phyloP scores from a whole-genome alignment of 2,113 vertebrate species.

The Dicaeum eximium region DNA sequence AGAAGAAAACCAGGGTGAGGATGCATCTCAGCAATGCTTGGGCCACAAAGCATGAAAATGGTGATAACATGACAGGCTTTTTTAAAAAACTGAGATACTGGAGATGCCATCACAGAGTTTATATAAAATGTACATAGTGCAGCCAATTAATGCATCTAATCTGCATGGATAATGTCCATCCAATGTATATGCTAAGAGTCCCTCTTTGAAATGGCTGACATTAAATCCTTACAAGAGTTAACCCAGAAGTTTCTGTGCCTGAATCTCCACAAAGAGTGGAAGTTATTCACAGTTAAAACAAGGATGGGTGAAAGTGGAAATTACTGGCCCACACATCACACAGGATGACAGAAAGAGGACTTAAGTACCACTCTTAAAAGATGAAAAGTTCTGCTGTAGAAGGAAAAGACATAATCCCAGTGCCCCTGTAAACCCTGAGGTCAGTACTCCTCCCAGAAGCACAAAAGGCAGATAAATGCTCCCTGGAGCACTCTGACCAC shows the following conservation, averaged over 20 bases:
- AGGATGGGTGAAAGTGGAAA: neutral
- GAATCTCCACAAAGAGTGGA: neutral
- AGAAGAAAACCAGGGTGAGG: neutral
- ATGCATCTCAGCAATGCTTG: neutral
- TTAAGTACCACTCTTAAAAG: neutral
- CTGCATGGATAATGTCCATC: neutral
- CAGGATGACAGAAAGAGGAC: neutral
- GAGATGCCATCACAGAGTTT: neutral
- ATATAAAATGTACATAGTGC: neutral
- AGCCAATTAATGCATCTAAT: neutral
- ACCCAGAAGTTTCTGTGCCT: neutral
- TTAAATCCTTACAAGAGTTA: neutral
- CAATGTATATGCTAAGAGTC: neutral
- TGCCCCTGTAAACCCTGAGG: neutral
- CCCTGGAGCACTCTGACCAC: neutral
- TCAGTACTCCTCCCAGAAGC: neutral
- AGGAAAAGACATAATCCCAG: neutral
- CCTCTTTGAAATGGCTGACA: neutral
- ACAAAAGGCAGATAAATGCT: neutral
- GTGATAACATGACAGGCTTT: neutral
- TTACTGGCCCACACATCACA: neutral
- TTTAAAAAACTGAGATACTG: neutral
- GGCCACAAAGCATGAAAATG: neutral
- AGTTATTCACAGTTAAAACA: neutral
- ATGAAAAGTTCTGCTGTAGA: neutral